Evolutionary conservation across 1,140 invertebrate species (phyloP).

Genomic region (Colletes gigas): DNA sequence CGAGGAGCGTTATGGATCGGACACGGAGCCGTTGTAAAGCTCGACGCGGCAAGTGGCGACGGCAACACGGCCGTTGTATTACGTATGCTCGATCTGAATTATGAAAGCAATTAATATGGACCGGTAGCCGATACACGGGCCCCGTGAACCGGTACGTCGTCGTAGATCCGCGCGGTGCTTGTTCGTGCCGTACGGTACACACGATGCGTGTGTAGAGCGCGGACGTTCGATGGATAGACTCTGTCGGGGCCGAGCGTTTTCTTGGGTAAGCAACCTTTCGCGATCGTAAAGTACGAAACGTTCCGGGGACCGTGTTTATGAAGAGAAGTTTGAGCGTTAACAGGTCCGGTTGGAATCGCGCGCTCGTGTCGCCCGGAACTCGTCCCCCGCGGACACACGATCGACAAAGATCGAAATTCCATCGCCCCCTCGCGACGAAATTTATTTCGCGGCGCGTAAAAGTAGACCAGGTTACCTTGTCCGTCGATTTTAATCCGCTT

Average conservation of each 20-base stretch:
- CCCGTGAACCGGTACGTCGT: conserved; percentile 11
- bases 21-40: not conserved
- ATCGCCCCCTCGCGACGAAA: too few species aligned
- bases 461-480: too few species aligned
- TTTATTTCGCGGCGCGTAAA: too few species aligned
- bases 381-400: not conserved
- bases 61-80: conserved; percentile 38
- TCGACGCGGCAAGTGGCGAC: conserved; percentile 35
- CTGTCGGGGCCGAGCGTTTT: not conserved
- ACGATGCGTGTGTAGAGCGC: not conserved
- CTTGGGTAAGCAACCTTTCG: conserved; percentile 1
- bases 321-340: conserved; percentile 34
- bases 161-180: conserved; percentile 37
- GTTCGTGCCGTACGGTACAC: conserved; percentile 26
- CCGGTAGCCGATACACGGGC: conserved; percentile 44
- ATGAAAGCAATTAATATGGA: conserved; percentile 63
- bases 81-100: conserved; percentile 54
- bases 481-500: too few species aligned
- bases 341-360: not conserved
- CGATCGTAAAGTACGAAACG: conserved; percentile 44
- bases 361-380: conserved; percentile 2
- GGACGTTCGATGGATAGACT: conserved; percentile 48
- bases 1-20: conserved; percentile 20
- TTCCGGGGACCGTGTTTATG: conserved; percentile 42
- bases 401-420: not conserved